A percentile compares a stretch with the other conserved stretches of the same genome.
Evolutionary conservation across 1,140 invertebrate species (phyloP).

Genomic region (Listronotus oregonensis): DNA sequence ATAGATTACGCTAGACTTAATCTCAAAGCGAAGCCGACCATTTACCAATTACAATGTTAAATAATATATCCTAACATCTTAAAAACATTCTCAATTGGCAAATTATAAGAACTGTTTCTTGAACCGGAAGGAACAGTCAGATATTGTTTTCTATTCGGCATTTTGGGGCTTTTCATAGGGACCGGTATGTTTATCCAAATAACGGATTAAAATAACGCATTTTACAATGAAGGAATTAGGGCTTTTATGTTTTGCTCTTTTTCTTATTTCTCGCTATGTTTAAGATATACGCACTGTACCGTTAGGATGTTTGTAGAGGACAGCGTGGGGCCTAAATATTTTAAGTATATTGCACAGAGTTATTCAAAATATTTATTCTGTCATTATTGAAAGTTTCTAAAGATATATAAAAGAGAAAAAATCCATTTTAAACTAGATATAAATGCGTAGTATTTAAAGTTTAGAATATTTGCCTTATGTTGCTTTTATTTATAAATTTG

Average conservation of each 20-base stretch:
- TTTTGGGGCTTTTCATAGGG: not conserved
- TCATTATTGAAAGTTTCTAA: not conserved
- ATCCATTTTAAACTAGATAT: no score
- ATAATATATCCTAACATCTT: not conserved
- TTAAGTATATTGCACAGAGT: not conserved
- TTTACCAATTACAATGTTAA: conserved; percentile 4
- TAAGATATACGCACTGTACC: conserved; percentile 1
- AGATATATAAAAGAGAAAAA: no score
- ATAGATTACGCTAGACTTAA: conserved; percentile 2
- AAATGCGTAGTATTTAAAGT: no score
- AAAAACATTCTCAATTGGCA: not conserved
- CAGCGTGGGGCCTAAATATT: not conserved
- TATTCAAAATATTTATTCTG: conserved; percentile 1
- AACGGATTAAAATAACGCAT: conserved; percentile 10
- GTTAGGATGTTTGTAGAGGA: not conserved
- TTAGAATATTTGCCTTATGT: no score
- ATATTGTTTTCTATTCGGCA: conserved; percentile 4
- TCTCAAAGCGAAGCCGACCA: not conserved
- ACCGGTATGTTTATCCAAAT: conserved; percentile 9
- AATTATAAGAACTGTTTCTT: not conserved
- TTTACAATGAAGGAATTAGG: conserved; percentile 2
- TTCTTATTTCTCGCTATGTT: not conserved
- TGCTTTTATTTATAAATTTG: no score
- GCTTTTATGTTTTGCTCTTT: conserved; percentile 8
- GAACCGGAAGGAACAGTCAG: conserved; percentile 7